Conservation (phyloP, 2,113 vertebrate genomes). For the Burhinus oedicnemus region DNA sequence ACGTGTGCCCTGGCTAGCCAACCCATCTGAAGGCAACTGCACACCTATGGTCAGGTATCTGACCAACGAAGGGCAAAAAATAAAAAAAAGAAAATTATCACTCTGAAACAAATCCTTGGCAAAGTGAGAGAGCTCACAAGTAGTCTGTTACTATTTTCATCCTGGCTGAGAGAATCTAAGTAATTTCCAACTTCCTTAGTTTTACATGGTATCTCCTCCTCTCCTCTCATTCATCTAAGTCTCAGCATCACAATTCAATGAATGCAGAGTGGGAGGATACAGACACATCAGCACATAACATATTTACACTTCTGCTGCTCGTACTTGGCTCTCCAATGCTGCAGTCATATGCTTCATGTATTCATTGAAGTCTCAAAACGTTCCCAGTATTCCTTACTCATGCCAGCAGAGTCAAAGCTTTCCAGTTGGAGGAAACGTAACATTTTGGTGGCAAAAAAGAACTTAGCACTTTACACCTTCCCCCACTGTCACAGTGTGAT, state of each 20-base stretch:
- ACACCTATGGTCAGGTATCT: not conserved
- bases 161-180: not conserved
- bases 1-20: not conserved
- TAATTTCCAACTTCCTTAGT: not conserved
- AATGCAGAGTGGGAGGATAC: too few relatives aligned
- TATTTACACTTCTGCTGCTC: not conserved
- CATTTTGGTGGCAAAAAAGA: not conserved
- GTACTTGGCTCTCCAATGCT: not conserved
- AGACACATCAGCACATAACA: not conserved
- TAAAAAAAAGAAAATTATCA: not conserved
- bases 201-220: not conserved
- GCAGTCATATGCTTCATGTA: not conserved
- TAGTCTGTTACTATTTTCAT: not conserved
- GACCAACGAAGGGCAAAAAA: not conserved
- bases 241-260: not conserved
- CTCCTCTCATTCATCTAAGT: not conserved
- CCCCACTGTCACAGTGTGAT: rapidly evolving
- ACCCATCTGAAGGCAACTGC: not conserved
- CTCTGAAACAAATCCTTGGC: not conserved
- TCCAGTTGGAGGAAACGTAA: not conserved
- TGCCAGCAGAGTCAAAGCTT: not conserved
- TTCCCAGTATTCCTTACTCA: not conserved
- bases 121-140: not conserved
- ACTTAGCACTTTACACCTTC: not conserved
- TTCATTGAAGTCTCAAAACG: not conserved